Percentiles rank a stretch among this genome's conserved stretches.
Evolutionary conservation across 2,797 vertebrate genomes (phyloP).

Genomic region (Acanthurus leucopareius): DNA sequence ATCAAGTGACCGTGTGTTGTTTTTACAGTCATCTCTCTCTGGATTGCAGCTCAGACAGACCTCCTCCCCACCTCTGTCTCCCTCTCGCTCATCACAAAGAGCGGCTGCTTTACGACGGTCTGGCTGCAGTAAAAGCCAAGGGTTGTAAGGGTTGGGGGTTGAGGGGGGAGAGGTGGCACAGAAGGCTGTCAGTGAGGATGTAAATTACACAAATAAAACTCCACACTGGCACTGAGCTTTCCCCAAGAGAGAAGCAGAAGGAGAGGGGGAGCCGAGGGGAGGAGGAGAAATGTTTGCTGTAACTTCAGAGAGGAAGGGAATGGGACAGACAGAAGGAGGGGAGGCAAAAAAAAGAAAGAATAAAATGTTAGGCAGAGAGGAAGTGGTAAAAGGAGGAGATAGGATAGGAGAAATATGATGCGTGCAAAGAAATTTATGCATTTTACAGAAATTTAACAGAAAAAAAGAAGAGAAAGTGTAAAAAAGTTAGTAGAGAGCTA

Average conservation of each 20-base stretch:
- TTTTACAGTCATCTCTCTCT: constrained; percentile 75
- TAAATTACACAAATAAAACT: constrained; percentile 86
- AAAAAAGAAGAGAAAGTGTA: constrained; percentile 20
- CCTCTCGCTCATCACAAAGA: constrained; percentile 75
- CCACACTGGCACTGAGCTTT: constrained; percentile 72
- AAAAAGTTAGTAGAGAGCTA: constrained; percentile 27
- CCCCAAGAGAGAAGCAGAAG: constrained; percentile 57
- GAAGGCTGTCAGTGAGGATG: constrained; percentile 77
- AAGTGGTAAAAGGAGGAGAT: constrained; percentile 13
- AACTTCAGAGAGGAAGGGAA: constrained; percentile 54
- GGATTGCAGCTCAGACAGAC: constrained; percentile 68
- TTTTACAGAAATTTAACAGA: not conserved
- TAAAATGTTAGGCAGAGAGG: constrained; percentile 19
- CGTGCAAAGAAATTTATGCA: constrained; percentile 6
- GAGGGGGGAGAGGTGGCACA: constrained; percentile 37
- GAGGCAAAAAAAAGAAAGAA: constrained; percentile 13
- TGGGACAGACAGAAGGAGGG: constrained; percentile 23
- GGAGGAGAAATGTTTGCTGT: constrained; percentile 45
- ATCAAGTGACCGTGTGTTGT: constrained; percentile 65
- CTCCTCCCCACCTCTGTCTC: constrained; percentile 48
- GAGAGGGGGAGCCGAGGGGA: constrained; percentile 17
- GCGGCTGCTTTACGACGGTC: constrained; percentile 78
- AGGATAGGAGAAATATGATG: constrained; percentile 5
- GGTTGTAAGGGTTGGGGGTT: constrained; percentile 44
- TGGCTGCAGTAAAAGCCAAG: constrained; percentile 79